Evolutionary conservation across 2,888 invertebrate species (phyloP), one percentile per base, ranked within the genome.

Genomic region (Folsomia manolachei): DNA sequence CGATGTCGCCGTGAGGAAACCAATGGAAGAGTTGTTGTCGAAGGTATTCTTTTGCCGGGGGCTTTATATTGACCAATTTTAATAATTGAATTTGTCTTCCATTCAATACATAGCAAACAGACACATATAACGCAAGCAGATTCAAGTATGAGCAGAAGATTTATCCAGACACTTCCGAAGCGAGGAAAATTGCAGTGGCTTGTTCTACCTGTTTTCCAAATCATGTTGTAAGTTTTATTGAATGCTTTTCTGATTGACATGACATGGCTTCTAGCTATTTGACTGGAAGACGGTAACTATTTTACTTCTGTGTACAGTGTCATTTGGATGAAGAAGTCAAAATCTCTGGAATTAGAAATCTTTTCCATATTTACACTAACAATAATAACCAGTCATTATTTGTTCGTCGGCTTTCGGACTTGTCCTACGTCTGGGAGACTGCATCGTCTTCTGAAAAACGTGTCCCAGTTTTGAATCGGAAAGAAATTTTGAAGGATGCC

Each of bases 181-280:
- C 68, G 0, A 21, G 75, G 21, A 68, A 65, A 4, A 21, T 72
- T n/a, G 65, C 72, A 25, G 66, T 23, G 56, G 66, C 71, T 25
- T 75, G 75, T 21, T 19, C 39, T 24, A 27, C 39, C 9, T 75
- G 75, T 51, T 21, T 73, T 24, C 53, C 69, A 14, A 62, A 73
- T 18, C 52, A 67, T 1, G 69, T 60, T 14, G 75, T 72, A 72
- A 51, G 52, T 68, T 53, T n/a, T n/a, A n/a, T n/a, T n/a, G n/a
- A n/a, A n/a, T n/a, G n/a, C n/a, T n/a, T n/a, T n/a, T n/a, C n/a
- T n/a, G n/a, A n/a, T n/a, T n/a, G n/a, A n/a, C n/a, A n/a, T n/a
- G n/a, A n/a, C n/a, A n/a, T n/a, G n/a, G n/a, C n/a, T n/a, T n/a
- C n/a, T n/a, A n/a, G n/a, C n/a, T n/a, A n/a, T n/a, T n/a, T n/a